Base-by-base conservation (phyloP, 2,113 vertebrate species). In the Leptobrachium leishanense region DNA sequence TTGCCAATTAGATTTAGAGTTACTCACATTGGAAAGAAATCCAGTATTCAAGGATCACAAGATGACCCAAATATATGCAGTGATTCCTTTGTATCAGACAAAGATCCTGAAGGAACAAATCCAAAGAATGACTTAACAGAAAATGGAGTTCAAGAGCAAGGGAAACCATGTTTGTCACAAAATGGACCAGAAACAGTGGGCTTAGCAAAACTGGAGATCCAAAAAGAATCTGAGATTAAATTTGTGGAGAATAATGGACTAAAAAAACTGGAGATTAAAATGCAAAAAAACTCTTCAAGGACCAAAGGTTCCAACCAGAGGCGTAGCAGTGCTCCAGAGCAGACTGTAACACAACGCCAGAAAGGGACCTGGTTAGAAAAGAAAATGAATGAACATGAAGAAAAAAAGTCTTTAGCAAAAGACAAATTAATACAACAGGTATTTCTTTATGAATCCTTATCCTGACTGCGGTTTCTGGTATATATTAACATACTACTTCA, bases 21-120 rank as follows among this genome's bases (percentile, higher is more conserved):
- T 77, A 98, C 92, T 1, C 96, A 97, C 83, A 94, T 92, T 1
- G 96, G 94, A 76, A 98, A 96, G 87, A 95, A 94, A 54, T 80
- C 86, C 31, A 65, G 87, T 31, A 84, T 85, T 2, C 92, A 90
- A 0, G 95, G 93, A 43, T 85, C 88, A 42, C 88, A 88, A 15
- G 91, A 92, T 2, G 86, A 87, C 0, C 44, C 89, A 57, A 72
- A 84, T 0, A 82, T 86, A 20, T 92, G 93, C 39, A 87, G 85
- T 1, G 76, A 65, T 11, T 70, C 70, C 5, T 84, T 68, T 50
- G 74, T 72, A 6, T 67, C 42, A 73, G 71, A 76, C 6, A 76
- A 76, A 46, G 50, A 63, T 64, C 40, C 54, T 43, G 59, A 82
- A 4, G 62, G 65, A 3, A 82, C 81, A 85, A 72, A 43, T 74